Percentiles rank a stretch among this genome's conserved stretches.
Conservation (phyloP, 2,113 vertebrate genomes). For the Pseudorectes ferrugineus region DNA sequence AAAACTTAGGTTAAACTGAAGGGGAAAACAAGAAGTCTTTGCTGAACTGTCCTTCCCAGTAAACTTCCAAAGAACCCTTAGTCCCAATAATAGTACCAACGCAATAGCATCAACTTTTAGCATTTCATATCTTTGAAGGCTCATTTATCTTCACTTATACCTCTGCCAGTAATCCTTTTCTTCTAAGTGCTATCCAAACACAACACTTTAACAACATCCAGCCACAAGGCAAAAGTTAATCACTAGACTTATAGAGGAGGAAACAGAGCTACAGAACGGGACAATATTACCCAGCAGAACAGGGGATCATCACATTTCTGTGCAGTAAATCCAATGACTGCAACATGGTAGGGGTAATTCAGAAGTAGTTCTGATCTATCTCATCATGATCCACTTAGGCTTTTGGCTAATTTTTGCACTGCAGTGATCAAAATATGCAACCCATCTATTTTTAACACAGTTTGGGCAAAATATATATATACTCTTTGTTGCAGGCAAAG, state of each 20-base stretch:
- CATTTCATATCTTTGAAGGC: neutral
- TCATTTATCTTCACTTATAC: neutral
- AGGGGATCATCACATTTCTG: neutral
- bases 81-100: neutral
- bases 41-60: neutral
- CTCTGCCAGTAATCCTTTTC: neutral
- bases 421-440: neutral
- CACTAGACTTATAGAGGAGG: neutral
- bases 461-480: neutral
- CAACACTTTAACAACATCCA: neutral
- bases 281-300: neutral
- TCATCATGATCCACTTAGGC: neutral
- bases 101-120: neutral
- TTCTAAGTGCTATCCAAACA: neutral
- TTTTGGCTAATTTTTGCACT: neutral
- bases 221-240: neutral
- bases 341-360: neutral
- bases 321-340: neutral
- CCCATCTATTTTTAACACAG: neutral
- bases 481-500: neutral
- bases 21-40: neutral
- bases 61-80: neutral
- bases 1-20: neutral
- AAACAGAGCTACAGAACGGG: neutral
- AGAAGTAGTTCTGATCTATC: neutral